A percentile compares a stretch with the other conserved stretches of the same genome.
These are phyloP conservation scores for Hippotragus niger DNA, from an alignment of 2,113 vertebrate genomes.

Conservation along the genomic window DNA sequence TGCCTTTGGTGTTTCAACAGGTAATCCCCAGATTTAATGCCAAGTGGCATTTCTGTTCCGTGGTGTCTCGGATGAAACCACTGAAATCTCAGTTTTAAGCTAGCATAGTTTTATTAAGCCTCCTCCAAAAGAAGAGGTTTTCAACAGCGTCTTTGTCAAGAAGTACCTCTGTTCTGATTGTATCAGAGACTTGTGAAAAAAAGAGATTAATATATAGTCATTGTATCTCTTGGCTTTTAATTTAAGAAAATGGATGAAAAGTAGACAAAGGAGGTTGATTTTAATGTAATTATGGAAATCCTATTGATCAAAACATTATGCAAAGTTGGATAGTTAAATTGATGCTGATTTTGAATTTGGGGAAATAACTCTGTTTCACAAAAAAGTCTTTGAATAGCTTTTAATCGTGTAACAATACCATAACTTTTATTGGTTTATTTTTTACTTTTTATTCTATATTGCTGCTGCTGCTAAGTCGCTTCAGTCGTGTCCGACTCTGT, in stretches of 20 bases:
- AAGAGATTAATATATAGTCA: conserved; percentile 45
- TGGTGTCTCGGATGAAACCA: conserved; percentile 23
- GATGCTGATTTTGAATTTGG: background rate
- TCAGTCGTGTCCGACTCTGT: too few species aligned
- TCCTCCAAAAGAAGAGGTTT: conserved; percentile 43
- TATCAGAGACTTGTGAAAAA: conserved; percentile 30
- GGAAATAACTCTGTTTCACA: background rate
- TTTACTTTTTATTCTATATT: background rate
- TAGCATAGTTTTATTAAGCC: conserved; percentile 70
- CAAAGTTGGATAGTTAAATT: background rate
- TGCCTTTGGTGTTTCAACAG: conserved; percentile 77
- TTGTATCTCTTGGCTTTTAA: background rate
- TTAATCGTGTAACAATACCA: background rate
- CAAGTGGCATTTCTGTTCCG: conserved; percentile 70
- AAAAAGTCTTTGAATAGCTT: background rate
- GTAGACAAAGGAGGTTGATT: background rate
- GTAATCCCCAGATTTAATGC: conserved; percentile 74
- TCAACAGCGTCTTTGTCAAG: conserved; percentile 77
- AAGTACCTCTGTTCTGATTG: conserved; percentile 31
- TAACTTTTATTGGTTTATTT: background rate
- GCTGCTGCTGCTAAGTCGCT: too few species aligned
- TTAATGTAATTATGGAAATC: background rate
- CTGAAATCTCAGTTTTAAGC: conserved; percentile 69
- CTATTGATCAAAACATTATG: background rate
- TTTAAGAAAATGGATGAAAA: conserved; percentile 15